phyloP scores from a whole-genome alignment of 1,140 invertebrate genomes.

The Monochamus saltuarius region DNA sequence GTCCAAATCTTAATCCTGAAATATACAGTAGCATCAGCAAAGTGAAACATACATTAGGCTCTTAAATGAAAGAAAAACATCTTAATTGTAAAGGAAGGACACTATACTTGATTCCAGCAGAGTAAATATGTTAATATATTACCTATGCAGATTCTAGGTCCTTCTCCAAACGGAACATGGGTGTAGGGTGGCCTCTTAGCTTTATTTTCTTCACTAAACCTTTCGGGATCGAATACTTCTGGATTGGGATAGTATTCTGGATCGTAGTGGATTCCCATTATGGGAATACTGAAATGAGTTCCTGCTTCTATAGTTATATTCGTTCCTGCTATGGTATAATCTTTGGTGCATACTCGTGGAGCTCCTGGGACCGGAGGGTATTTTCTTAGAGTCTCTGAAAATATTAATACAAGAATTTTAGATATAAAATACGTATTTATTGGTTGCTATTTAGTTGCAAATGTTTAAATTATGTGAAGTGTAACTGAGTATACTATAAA shows the following conservation, averaged over 20 bases:
- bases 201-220: slow-evolving; percentile 56
- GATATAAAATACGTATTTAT: no score
- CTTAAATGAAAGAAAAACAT: no score
- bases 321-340: slow-evolving; percentile 31
- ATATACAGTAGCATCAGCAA: slow-evolving; percentile 9
- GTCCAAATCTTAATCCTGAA: slow-evolving; percentile 47
- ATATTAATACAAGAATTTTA: background rate
- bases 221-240: slow-evolving; percentile 62
- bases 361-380: background rate
- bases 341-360: background rate
- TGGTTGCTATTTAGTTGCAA: no score
- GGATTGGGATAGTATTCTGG: slow-evolving; percentile 62
- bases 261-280: slow-evolving; percentile 55
- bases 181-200: slow-evolving; percentile 47
- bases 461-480: no score
- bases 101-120: no score
- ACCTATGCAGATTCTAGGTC: slow-evolving; percentile 63
- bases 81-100: no score
- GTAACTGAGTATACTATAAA: background rate
- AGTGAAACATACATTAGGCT: no score
- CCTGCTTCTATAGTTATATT: slow-evolving; percentile 53
- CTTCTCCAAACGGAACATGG: slow-evolving; percentile 69
- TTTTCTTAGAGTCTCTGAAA: background rate
- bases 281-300: slow-evolving; percentile 53
- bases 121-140: slow-evolving; percentile 16